Evolutionary conservation across 2,888 invertebrate species (phyloP), one percentile per base, ranked within the genome.

Genomic region (Drosophila greeni): DNA sequence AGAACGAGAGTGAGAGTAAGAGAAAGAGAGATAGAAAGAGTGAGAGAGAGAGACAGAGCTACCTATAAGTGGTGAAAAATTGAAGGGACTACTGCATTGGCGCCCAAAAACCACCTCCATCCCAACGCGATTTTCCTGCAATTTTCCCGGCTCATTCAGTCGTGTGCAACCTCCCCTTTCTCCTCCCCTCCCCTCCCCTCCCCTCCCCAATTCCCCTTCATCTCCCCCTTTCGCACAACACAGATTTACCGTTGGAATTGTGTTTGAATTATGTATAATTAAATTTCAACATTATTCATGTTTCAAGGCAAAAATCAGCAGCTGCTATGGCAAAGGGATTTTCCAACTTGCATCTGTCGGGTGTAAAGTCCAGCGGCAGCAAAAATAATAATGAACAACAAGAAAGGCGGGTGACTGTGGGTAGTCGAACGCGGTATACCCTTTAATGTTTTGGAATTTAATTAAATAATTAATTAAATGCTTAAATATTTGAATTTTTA

Each of bases 231-330:
- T 36, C 33, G 34, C 66, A 37, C 51, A 20, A 45, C 45, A 66
- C 66, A 31, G 74, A 76, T 72, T 82, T 72, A 70, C 62, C 71
- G 70, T 72, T 61, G 64, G 65, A 73, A 82, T 70, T 79, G 66
- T 73, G 70, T 72, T 76, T 79, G 73, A 82, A 79, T 82, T 74
- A 82, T 82, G 80, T 82, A 76, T 76, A 82, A 79, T 82, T 82
- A 69, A 82, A 76, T 76, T 82, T 79, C 73, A 75, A 66, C 66
- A 75, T 82, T 79, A 76, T 73, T 76, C 80, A 76, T 67, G 53
- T 68, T 73, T 58, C 66, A 62, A 68, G 68, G 60, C 54, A 65
- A 70, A 66, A 51, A 66, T 62, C 55, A 65, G 37, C 64, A 65
- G 49, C 65, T 64, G 54, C 39, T 26, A 53, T 29, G 33, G 29